A percentile compares a stretch with the other conserved stretches of the same genome.
phyloP scores from a whole-genome alignment of 1,140 invertebrate species.

The Lucilia sericata region DNA sequence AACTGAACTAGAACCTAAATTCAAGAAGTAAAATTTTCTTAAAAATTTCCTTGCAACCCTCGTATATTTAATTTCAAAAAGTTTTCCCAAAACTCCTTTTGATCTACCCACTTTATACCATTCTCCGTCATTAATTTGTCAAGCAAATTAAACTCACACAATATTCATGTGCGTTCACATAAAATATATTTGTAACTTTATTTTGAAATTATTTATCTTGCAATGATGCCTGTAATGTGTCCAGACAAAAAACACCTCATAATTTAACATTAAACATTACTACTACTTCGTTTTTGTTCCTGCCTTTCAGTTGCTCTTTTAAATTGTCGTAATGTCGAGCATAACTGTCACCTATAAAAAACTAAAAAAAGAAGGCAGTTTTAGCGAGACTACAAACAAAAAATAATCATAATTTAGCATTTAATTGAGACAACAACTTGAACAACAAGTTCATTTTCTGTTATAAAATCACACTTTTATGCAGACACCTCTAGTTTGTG shows the following conservation, averaged over 20 bases:
- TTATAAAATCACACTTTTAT: not conserved
- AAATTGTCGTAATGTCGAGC: conserved; percentile 32
- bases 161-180: not conserved
- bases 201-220: conserved; percentile 24
- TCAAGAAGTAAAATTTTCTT: no score
- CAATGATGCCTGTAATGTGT: not conserved
- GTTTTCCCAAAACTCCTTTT: no score
- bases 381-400: not conserved
- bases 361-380: not conserved
- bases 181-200: conserved; percentile 3
- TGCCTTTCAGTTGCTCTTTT: not conserved
- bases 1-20: no score
- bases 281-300: not conserved
- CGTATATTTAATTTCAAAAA: no score
- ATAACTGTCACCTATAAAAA: conserved; percentile 2
- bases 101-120: no score
- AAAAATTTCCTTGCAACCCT: no score
- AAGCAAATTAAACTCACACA: not conserved
- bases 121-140: not conserved
- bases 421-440: conserved; percentile 35
- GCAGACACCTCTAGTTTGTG: not conserved
- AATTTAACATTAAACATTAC: not conserved
- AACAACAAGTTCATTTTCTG: not conserved
- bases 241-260: conserved; percentile 8
- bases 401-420: conserved; percentile 23